Evolutionary conservation across 1,140 invertebrate species (phyloP).

Genomic region (Stegodyphus dumicola): DNA sequence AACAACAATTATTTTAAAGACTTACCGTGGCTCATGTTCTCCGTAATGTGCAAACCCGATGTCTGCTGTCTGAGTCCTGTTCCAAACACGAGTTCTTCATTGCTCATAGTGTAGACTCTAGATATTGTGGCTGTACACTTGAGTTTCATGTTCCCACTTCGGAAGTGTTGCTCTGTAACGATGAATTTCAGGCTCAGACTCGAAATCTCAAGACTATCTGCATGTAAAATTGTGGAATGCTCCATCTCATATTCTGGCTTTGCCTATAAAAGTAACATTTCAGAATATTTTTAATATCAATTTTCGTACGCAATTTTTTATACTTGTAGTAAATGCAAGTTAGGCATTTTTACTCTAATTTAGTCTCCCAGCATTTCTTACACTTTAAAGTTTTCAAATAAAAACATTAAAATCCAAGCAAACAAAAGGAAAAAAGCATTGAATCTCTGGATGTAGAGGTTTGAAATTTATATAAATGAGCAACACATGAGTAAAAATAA

Average conservation of each 20-base stretch:
- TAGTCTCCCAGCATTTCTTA: too few species aligned
- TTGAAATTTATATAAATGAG: too few species aligned
- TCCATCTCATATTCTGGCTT: slow-evolving; percentile 54
- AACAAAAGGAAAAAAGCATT: too few species aligned
- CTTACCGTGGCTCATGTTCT: slow-evolving; percentile 66
- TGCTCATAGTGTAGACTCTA: slow-evolving; percentile 61
- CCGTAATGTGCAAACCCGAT: slow-evolving; percentile 54
- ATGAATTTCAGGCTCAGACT: slow-evolving; percentile 58
- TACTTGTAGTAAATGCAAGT: too few species aligned
- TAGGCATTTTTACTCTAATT: too few species aligned
- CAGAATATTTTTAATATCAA: background rate
- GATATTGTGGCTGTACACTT: slow-evolving; percentile 62
- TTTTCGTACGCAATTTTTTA: too few species aligned
- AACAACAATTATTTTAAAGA: background rate
- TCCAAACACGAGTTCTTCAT: slow-evolving; percentile 57
- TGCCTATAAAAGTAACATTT: background rate
- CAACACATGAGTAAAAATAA: too few species aligned
- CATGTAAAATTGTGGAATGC: slow-evolving; percentile 52
- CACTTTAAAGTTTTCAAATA: too few species aligned
- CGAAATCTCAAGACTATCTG: slow-evolving; percentile 58
- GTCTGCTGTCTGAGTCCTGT: slow-evolving; percentile 20
- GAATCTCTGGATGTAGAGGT: too few species aligned
- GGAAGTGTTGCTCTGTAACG: slow-evolving; percentile 50
- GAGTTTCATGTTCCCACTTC: slow-evolving; percentile 59
- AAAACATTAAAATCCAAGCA: too few species aligned